Evolutionary conservation across 2,888 invertebrate genomes (phyloP), one percentile per base, ranked within the genome.

Genomic region (Onthophagus sagittarius): DNA sequence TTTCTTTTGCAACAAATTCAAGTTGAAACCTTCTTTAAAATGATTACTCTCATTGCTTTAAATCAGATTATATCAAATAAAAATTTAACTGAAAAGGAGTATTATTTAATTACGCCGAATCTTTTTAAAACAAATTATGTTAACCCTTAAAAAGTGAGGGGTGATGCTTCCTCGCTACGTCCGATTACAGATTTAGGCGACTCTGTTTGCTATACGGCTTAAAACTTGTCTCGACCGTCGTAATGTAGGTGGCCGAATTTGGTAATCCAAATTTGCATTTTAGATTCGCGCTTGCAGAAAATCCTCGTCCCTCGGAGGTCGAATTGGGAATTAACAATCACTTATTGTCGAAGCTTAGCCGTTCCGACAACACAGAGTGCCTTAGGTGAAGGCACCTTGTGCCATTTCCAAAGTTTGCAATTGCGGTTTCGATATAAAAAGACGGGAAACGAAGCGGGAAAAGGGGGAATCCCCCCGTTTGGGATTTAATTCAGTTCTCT

Each of bases 181-280:
- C 39, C 67, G 31, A 67, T 67, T 67, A 67, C 32, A 67, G 67
- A 67, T 67, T 67, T 67, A 67, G 67, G 67, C 32, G 23, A 67
- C 67, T 32, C 23, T 67, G 67, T 67, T 67, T 67, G 67, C 67
- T 23, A 32, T 31, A 67, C 67, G 67, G 67, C 67, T 67, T 67
- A 67, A 67, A 67, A 67, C 67, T 67, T 67, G 67, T 67, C 67
- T 67, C 32, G 67, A 32, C 67, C 31, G 67, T 67, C 67, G 67
- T 67, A 67, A 67, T 67, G 67, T 67, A 67, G 67, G 67, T 67
- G 67, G 67, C 70, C 77, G 74, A 72, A 74, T 75, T 74, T 75
- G 77, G 81, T 80, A 82, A 84, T 84, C 83, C 82, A 80, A 83
- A 85, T 85, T 85, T 85, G 84, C 85, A 85, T 84, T 85, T 84